These are phyloP conservation scores for Australoheros scitulus DNA, from an alignment of 2,113 vertebrate genomes.

Conservation along the genomic window DNA sequence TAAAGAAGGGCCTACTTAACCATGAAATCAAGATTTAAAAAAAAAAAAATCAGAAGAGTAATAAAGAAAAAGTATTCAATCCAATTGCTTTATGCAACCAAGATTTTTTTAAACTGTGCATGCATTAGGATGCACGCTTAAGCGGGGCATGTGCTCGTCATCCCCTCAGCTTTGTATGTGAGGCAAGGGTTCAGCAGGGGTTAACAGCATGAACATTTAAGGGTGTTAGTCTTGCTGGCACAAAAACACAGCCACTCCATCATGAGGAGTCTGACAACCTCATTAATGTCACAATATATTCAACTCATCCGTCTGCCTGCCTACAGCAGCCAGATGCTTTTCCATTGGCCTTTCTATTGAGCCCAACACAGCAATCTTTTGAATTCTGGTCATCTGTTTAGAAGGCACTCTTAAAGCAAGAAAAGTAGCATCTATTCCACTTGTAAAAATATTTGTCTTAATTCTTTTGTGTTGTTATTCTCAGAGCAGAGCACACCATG, in stretches of 20 bases:
- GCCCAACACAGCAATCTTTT: slow-evolving; percentile 58
- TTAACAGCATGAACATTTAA: slow-evolving; percentile 79
- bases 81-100: background rate
- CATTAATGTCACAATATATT: slow-evolving; percentile 82
- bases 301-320: slow-evolving; percentile 67
- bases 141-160: slow-evolving; percentile 45
- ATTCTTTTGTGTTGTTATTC: slow-evolving; percentile 47
- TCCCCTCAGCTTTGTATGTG: slow-evolving; percentile 66
- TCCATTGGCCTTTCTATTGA: slow-evolving; percentile 47
- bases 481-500: slow-evolving; percentile 21
- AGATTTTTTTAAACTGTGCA: background rate
- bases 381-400: slow-evolving; percentile 61
- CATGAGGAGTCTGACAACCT: slow-evolving; percentile 75
- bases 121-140: slow-evolving; percentile 34
- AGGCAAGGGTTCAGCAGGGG: slow-evolving; percentile 71
- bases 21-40: background rate
- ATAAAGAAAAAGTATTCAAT: background rate
- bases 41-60: background rate
- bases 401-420: background rate
- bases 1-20: background rate
- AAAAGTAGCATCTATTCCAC: slow-evolving; percentile 33
- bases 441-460: slow-evolving; percentile 60
- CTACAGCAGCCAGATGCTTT: slow-evolving; percentile 66
- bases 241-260: slow-evolving; percentile 79
- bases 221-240: slow-evolving; percentile 73